These are phyloP conservation scores for Glareola pratincola DNA, from an alignment of 2,113 vertebrate species.

Conservation along the genomic window DNA sequence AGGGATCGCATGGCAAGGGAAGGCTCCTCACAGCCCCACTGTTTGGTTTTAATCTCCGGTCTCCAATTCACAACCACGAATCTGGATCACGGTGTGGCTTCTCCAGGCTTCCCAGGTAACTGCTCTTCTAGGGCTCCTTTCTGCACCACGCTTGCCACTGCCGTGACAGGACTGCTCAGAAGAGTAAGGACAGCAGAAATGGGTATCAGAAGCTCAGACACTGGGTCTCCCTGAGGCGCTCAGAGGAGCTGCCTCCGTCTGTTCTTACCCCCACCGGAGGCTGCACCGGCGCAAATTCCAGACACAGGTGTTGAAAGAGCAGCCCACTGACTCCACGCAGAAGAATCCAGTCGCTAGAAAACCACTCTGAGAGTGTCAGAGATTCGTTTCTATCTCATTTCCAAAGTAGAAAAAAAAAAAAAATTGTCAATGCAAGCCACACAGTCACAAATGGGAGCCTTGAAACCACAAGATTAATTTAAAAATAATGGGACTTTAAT, in stretches of 20 bases:
- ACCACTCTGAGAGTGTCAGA: not conserved
- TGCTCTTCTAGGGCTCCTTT: not conserved
- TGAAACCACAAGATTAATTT: not conserved
- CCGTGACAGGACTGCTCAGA: not conserved
- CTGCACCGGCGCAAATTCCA: not conserved
- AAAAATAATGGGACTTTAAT: not conserved
- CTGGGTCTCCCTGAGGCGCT: not conserved
- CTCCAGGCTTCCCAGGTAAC: not conserved
- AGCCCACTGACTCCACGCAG: not conserved
- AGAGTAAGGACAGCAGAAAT: not conserved
- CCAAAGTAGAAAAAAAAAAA: not conserved
- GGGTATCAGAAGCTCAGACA: fast-evolving
- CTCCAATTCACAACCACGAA: not conserved
- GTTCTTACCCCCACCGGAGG: not conserved
- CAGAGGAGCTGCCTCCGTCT: not conserved
- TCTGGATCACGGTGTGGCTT: not conserved
- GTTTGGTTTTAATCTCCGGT: not conserved
- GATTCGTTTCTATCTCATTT: not conserved
- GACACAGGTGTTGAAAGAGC: too few relatives aligned
- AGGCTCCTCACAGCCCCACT: not conserved
- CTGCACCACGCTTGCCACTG: fast-evolving
- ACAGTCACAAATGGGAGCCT: not conserved
- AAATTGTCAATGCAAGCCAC: not conserved
- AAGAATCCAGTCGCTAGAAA: not conserved
- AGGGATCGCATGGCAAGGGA: not conserved